These are phyloP conservation scores for Sebastiscus albofasciatus DNA, from an alignment of 2,797 vertebrate species.

Conservation along the genomic window DNA sequence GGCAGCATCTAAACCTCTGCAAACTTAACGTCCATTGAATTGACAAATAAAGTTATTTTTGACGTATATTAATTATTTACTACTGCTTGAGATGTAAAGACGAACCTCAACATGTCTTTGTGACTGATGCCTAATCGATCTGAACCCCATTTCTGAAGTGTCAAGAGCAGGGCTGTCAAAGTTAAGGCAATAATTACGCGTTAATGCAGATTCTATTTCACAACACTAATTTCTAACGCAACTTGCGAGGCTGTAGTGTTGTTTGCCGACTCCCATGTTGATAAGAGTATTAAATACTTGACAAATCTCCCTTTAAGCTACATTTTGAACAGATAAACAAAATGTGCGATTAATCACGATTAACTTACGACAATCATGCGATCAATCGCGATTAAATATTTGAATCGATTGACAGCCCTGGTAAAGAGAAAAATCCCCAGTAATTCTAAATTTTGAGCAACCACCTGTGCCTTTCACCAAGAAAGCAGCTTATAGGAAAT, in stretches of 20 bases:
- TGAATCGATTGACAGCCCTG: too few species aligned
- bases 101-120: background rate
- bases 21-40: background rate
- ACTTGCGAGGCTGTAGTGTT: too few species aligned
- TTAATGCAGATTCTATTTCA: too few species aligned
- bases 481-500: background rate
- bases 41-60: background rate
- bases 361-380: too few species aligned
- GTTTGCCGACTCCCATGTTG: too few species aligned
- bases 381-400: too few species aligned
- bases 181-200: too few species aligned
- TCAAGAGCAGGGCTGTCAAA: background rate
- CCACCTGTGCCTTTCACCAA: background rate
- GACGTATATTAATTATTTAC: background rate
- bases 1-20: background rate
- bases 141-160: background rate
- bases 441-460: background rate
- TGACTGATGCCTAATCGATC: background rate
- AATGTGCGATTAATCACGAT: too few species aligned
- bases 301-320: too few species aligned
- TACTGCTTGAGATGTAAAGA: background rate
- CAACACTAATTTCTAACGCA: too few species aligned
- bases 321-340: too few species aligned
- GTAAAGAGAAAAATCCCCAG: background rate
- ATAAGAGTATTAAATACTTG: too few species aligned